These are phyloP conservation scores for Myotis davidii DNA, from an alignment of 2,113 vertebrate species.

Conservation along the genomic window DNA sequence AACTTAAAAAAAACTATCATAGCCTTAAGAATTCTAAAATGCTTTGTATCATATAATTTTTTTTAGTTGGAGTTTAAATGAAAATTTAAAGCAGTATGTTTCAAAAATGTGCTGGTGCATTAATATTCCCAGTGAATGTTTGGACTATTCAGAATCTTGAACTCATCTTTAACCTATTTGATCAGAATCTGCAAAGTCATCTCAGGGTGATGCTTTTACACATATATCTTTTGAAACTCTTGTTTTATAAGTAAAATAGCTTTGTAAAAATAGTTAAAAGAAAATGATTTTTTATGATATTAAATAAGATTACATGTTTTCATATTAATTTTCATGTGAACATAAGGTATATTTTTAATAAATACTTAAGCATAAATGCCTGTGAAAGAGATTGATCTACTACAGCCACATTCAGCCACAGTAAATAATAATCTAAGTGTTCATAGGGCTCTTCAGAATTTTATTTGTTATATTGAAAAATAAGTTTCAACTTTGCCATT, in stretches of 20 bases:
- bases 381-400: not conserved
- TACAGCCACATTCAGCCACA: not conserved
- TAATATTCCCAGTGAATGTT: not conserved
- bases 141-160: not conserved
- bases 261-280: not conserved
- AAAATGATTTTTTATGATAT: not conserved
- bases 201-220: not conserved
- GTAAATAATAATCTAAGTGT: not conserved
- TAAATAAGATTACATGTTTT: not conserved
- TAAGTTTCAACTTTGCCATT: not conserved
- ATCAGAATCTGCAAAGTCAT: not conserved
- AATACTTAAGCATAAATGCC: not conserved
- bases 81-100: not conserved
- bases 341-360: not conserved
- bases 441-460: not conserved
- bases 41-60: not conserved
- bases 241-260: not conserved
- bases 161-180: not conserved
- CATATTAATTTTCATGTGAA: not conserved
- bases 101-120: not conserved
- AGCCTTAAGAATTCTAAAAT: constrained; percentile 26
- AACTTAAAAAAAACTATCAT: not conserved
- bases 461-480: not conserved
- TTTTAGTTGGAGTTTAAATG: not conserved
- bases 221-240: not conserved